Base-by-base conservation (phyloP, 2,888 invertebrate genomes). In the Temnothorax ravouxi region DNA sequence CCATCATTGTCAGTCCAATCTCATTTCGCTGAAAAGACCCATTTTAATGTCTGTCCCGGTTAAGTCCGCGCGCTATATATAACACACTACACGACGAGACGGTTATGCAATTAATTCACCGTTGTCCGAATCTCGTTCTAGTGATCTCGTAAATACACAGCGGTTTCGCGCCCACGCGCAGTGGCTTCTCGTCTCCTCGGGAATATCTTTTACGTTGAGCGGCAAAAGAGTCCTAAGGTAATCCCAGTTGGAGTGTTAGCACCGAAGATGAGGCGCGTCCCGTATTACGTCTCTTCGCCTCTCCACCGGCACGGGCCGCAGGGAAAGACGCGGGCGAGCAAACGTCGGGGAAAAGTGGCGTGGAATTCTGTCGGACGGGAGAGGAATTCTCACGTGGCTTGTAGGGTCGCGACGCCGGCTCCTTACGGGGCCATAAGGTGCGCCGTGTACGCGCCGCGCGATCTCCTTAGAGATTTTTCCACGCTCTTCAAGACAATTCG, bases 331-430 rank as follows among this genome's bases (percentile, higher is more conserved):
- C 50, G 61, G 50, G 41, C 29, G 69, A 71, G 61, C 15, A 21
- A 69, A 41, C 15, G 29, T 44, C 18, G 18, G 52, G 50, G 44
- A 71, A 83, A 50, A 71, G 41, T 54, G 85, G 38, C 15, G 34
- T 34, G 67, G 62, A 67, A 69, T 61, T 59, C 67, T 67, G 71
- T 34, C 61, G 66, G 66, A 56, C 61, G 74, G 5, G 13, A 47
- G 62, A 75, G 69, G 76, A 87, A 89, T 88, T 87, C 90, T 86
- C 89, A 69, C 72, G 87, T 75, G 87, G 84, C 88, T 87, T 84
- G 85, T 88, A 82, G 84, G 34, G 82, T 75, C 71, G 62, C 71
- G 77, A 76, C 41, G 77, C 54, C 52, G 75, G 61, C 41, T 83
- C 86, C 59, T 67, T 83, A 87, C 62, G 64, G 67, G 76, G 61